Conservation (phyloP, 2,113 vertebrate species). For the Oceanodroma tethys region DNA sequence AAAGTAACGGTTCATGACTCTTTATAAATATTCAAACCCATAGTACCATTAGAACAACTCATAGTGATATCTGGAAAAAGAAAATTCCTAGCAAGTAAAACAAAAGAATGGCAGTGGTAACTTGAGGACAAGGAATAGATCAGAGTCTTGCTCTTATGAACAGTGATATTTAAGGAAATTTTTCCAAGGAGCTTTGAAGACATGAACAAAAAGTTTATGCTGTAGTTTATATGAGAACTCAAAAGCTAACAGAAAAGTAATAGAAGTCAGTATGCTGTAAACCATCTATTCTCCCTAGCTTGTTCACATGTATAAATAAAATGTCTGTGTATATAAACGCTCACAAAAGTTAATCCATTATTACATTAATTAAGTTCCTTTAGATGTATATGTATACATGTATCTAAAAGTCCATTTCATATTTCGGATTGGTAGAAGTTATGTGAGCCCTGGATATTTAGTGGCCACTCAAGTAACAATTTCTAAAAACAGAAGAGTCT, state of each 20-base stretch:
- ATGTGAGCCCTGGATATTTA: background rate
- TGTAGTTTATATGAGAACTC: background rate
- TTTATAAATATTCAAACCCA: background rate
- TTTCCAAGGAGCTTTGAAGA: background rate
- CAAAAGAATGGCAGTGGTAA: background rate
- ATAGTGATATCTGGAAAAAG: background rate
- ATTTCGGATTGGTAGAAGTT: background rate
- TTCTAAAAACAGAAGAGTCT: background rate
- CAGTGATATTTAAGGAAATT: background rate
- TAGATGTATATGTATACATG: background rate
- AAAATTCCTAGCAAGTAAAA: background rate
- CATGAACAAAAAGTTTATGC: background rate
- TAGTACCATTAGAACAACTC: background rate
- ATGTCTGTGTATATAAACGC: background rate
- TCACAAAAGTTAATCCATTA: background rate
- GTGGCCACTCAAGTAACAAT: no score
- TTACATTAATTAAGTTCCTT: background rate
- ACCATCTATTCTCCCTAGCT: background rate
- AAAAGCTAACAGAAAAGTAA: background rate
- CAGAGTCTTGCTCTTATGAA: background rate
- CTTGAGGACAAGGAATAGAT: background rate
- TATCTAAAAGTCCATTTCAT: background rate
- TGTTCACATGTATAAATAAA: background rate
- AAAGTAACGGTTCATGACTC: background rate
- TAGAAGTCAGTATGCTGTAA: background rate